A percentile compares a stretch with the other conserved stretches of the same genome.
These are phyloP conservation scores for Spodoptera frugiperda DNA, from an alignment of 1,140 invertebrate species.

Conservation along the genomic window DNA sequence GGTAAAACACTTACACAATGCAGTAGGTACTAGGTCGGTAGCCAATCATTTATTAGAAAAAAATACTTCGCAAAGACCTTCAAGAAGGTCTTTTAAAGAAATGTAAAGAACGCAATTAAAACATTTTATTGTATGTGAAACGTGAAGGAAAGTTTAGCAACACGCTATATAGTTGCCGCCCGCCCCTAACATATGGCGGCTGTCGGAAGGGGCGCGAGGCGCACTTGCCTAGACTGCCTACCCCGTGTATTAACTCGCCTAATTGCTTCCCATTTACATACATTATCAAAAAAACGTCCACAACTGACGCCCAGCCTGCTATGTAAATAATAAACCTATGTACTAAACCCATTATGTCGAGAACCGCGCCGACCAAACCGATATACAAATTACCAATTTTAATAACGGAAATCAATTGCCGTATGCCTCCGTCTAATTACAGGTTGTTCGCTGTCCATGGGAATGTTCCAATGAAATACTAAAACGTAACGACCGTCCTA, in stretches of 20 bases:
- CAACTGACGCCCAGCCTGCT: constrained; percentile 79
- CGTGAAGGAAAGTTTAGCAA: constrained; percentile 45
- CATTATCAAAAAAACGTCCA: constrained; percentile 77
- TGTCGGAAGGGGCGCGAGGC: constrained; percentile 74
- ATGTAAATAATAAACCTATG: constrained; percentile 78
- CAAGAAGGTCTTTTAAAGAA: not conserved
- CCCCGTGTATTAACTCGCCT: constrained; percentile 85
- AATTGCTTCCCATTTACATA: constrained; percentile 86
- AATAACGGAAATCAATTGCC: constrained; percentile 81
- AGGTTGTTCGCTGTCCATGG: constrained; percentile 44
- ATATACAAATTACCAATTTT: constrained; percentile 71
- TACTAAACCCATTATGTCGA: constrained; percentile 60
- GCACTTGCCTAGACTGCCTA: constrained; percentile 82
- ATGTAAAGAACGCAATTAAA: constrained; percentile 42
- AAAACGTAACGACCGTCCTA: constrained; percentile 43
- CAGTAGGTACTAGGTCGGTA: too few relatives aligned
- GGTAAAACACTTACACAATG: too few relatives aligned
- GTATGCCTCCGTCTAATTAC: constrained; percentile 65
- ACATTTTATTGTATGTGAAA: constrained; percentile 33
- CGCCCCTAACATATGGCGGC: constrained; percentile 79
- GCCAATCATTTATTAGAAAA: not conserved
- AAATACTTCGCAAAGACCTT: not conserved
- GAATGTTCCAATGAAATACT: constrained; percentile 52
- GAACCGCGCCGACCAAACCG: constrained; percentile 65
- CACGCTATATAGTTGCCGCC: constrained; percentile 60